Evolutionary conservation across 2,113 vertebrate genomes (phyloP).

Genomic region (Synodontis membranacea): DNA sequence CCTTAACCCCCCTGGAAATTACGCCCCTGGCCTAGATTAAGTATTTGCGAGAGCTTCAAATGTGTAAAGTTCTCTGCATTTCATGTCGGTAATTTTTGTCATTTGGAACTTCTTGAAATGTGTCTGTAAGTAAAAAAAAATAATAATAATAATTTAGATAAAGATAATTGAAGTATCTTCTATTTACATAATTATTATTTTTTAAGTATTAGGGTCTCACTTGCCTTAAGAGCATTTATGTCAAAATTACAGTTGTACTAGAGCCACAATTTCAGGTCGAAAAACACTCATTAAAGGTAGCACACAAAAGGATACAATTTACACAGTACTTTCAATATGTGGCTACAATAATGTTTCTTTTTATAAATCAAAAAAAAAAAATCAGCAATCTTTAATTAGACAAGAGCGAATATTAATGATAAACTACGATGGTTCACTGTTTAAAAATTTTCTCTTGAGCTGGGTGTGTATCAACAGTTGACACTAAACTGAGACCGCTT

Average conservation of each 20-base stretch:
- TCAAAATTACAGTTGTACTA: no score
- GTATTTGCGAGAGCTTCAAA: conserved; percentile 47
- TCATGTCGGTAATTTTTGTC: conserved; percentile 52
- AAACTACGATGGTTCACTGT: background rate
- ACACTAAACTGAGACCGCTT: conserved; percentile 15
- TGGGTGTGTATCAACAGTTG: conserved; percentile 3
- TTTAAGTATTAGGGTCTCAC: no score
- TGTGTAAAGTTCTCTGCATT: conserved; percentile 62
- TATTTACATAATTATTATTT: no score
- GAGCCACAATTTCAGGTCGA: no score
- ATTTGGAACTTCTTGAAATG: conserved; percentile 72
- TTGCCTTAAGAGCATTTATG: no score
- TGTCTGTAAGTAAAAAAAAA: conserved; percentile 73
- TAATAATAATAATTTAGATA: background rate
- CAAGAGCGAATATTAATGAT: background rate
- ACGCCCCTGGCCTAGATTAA: conserved; percentile 9
- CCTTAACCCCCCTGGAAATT: no score
- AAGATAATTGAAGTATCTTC: background rate
- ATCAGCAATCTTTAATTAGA: background rate
- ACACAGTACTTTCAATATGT: no score
- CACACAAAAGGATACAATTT: no score
- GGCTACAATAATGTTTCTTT: no score
- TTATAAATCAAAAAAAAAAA: background rate
- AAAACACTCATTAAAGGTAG: no score
- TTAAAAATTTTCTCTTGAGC: background rate